Percentiles rank a stretch among this genome's conserved stretches.
Conservation (phyloP, 2,113 vertebrate genomes). For the Ptychochromis oligacanthus region DNA sequence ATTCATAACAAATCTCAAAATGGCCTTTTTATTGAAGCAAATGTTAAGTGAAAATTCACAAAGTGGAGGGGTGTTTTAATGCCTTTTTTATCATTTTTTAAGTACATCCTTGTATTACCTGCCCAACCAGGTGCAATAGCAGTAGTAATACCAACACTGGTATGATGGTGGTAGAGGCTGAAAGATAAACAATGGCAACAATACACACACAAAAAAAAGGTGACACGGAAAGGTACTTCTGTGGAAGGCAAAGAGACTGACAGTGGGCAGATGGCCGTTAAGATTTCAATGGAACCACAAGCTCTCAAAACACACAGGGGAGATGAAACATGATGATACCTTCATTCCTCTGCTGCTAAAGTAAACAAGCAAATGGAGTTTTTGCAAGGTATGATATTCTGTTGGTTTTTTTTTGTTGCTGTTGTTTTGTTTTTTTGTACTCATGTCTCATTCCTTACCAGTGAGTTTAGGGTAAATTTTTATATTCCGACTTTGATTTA, state of each 20-base stretch:
- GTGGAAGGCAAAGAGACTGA: conserved; percentile 1
- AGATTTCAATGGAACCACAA: conserved; percentile 25
- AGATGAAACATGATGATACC: background rate
- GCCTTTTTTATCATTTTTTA: background rate
- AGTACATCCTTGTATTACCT: background rate
- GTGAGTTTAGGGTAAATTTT: background rate
- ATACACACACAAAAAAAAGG: background rate
- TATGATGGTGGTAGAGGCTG: background rate
- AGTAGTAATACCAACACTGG: background rate
- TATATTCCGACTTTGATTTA: background rate
- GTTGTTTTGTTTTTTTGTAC: background rate
- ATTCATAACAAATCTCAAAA: background rate
- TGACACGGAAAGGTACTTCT: background rate
- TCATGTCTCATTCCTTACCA: background rate
- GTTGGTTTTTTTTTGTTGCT: background rate
- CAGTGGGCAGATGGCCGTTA: background rate
- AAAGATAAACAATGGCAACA: background rate
- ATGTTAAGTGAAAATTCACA: background rate
- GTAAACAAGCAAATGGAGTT: background rate
- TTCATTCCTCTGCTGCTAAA: conserved; percentile 21
- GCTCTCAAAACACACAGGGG: background rate
- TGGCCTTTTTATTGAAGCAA: background rate
- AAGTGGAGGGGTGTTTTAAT: background rate
- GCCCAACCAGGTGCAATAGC: no score
- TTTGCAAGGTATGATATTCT: background rate